phyloP scores from a whole-genome alignment of 2,113 vertebrate species.

The Nothoprocta perdicaria region DNA sequence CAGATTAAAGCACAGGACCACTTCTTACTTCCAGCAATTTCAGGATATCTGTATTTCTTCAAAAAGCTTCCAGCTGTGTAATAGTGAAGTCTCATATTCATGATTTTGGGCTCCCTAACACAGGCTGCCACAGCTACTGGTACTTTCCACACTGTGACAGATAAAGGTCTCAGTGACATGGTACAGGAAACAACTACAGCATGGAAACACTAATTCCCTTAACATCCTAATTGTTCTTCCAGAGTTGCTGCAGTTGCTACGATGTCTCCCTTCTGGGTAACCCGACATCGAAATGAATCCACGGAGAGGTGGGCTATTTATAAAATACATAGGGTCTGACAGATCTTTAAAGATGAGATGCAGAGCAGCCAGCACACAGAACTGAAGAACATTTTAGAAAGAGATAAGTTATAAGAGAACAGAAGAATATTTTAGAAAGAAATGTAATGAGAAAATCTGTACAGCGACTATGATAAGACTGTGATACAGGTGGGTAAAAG shows the following conservation, averaged over 20 bases:
- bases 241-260: background rate
- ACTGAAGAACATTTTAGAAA: too few relatives aligned
- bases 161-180: background rate
- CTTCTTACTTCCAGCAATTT: background rate
- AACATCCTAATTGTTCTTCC: background rate
- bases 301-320: background rate
- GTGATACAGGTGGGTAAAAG: background rate
- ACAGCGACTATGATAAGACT: background rate
- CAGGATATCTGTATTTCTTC: background rate
- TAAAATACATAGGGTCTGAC: background rate
- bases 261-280: background rate
- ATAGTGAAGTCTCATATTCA: background rate
- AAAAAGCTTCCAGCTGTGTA: background rate
- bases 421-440: background rate
- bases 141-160: background rate
- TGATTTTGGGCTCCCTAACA: background rate
- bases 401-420: background rate
- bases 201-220: background rate
- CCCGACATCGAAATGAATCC: background rate
- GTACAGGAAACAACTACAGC: background rate
- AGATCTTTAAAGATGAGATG: accelerated
- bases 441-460: background rate
- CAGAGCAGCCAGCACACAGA: background rate
- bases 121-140: background rate
- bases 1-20: background rate